These are phyloP conservation scores for Parochlus steinenii DNA, from an alignment of 2,888 invertebrate genomes.

Conservation along the genomic window DNA sequence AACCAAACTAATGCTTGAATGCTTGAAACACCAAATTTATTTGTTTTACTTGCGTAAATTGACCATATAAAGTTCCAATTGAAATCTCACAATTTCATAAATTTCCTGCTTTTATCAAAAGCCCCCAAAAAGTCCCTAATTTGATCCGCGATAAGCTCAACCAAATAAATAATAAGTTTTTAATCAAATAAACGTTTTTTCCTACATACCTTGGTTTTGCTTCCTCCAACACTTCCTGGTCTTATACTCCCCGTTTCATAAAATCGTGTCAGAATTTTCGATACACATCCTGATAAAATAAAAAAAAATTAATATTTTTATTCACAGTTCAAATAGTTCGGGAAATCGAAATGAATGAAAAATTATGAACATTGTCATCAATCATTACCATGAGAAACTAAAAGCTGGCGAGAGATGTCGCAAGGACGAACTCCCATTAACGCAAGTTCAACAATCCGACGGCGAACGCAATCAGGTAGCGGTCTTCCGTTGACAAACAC, in stretches of 20 bases:
- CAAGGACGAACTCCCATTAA: slow-evolving; percentile 89
- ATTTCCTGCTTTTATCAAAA: no score
- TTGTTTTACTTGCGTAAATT: no score
- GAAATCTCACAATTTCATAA: no score
- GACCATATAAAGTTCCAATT: no score
- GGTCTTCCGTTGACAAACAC: slow-evolving; percentile 97
- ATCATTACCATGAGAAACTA: slow-evolving; percentile 77
- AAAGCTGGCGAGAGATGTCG: slow-evolving; percentile 87
- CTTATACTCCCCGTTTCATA: slow-evolving; percentile 94
- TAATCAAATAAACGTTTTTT: not conserved
- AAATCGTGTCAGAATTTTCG: slow-evolving; percentile 89
- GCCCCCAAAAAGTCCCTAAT: no score
- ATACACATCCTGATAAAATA: slow-evolving; percentile 55
- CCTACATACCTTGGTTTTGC: slow-evolving; percentile 72
- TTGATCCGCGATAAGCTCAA: no score
- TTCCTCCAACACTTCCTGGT: slow-evolving; percentile 88
- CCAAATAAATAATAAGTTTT: not conserved
- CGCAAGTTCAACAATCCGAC: slow-evolving; percentile 87
- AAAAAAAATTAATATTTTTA: slow-evolving; percentile 2
- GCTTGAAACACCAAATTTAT: no score
- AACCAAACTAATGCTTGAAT: no score
- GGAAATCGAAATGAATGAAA: not conserved
- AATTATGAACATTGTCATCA: no score
- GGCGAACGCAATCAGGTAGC: slow-evolving; percentile 81
- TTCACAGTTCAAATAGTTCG: not conserved